Percentiles rank a stretch among this genome's conserved stretches.
Evolutionary conservation across 2,888 invertebrate genomes (phyloP).

Genomic region (Hydraecia micacea): DNA sequence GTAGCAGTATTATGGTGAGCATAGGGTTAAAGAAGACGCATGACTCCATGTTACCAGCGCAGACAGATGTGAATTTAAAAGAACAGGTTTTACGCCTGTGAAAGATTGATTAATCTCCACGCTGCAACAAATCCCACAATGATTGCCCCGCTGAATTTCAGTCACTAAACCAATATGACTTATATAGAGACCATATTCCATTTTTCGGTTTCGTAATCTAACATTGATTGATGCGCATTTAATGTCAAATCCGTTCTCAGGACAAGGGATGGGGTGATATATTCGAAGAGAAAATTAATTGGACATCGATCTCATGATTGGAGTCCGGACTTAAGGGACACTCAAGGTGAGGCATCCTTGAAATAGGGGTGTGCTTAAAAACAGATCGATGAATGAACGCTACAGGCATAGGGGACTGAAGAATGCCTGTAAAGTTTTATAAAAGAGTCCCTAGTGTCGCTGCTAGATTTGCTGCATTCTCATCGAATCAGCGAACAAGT

Average conservation of each 20-base stretch:
- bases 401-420: conserved; percentile 26
- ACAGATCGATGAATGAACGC: conserved; percentile 37
- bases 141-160: background rate
- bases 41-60: background rate
- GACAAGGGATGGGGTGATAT: conserved; percentile 39
- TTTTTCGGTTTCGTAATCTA: conserved; percentile 37
- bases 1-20: conserved; percentile 8
- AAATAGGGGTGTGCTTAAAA: conserved; percentile 44
- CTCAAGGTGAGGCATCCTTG: conserved; percentile 36
- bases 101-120: conserved; percentile 1
- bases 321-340: conserved; percentile 45
- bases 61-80: background rate
- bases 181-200: background rate
- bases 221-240: conserved; percentile 60
- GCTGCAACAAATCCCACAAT: background rate
- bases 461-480: conserved; percentile 37
- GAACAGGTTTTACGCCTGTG: background rate
- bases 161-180: background rate
- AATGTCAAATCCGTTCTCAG: conserved; percentile 38
- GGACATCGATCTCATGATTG: conserved; percentile 58
- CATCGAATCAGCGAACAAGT: conserved; percentile 35
- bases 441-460: conserved; percentile 12
- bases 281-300: conserved; percentile 64
- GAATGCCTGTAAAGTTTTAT: conserved; percentile 39
- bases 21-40: background rate